These are phyloP conservation scores for Neoitamus cyanurus DNA, from an alignment of 2,888 invertebrate genomes.

Conservation along the genomic window DNA sequence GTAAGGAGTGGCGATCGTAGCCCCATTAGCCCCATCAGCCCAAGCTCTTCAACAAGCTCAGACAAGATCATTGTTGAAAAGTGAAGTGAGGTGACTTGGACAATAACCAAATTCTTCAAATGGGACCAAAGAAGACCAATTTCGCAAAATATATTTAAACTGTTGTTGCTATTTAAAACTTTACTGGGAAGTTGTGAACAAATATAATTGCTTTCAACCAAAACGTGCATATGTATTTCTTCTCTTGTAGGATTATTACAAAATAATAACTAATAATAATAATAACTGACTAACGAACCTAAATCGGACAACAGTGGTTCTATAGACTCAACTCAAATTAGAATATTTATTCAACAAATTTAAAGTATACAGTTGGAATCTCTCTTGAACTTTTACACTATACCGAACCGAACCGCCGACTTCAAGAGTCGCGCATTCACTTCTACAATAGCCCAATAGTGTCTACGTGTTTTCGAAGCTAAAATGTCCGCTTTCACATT, in stretches of 20 bases:
- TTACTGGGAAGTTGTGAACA: background rate
- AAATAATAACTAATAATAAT: background rate
- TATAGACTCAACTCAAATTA: no score
- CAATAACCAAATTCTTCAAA: no score
- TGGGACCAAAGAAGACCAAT: constrained; percentile 14
- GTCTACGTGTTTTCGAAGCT: no score
- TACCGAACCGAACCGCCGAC: no score
- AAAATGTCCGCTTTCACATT: no score
- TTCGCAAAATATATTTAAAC: background rate
- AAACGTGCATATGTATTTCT: background rate
- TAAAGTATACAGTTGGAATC: no score
- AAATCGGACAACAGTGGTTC: no score
- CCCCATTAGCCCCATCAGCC: constrained; percentile 60
- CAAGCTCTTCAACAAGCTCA: constrained; percentile 61
- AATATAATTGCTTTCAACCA: background rate
- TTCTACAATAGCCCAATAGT: no score
- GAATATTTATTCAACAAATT: no score
- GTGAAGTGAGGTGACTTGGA: background rate
- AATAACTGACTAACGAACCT: no score
- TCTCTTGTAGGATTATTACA: background rate
- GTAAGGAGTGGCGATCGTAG: constrained; percentile 57
- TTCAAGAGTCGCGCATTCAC: no score
- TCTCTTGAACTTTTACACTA: no score
- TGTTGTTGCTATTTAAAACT: background rate
- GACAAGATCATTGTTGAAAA: constrained; percentile 55